Evolutionary conservation across 2,797 vertebrate species (phyloP), one percentile per base, ranked within the genome.

Genomic region (Orientallactaga sibirica): DNA sequence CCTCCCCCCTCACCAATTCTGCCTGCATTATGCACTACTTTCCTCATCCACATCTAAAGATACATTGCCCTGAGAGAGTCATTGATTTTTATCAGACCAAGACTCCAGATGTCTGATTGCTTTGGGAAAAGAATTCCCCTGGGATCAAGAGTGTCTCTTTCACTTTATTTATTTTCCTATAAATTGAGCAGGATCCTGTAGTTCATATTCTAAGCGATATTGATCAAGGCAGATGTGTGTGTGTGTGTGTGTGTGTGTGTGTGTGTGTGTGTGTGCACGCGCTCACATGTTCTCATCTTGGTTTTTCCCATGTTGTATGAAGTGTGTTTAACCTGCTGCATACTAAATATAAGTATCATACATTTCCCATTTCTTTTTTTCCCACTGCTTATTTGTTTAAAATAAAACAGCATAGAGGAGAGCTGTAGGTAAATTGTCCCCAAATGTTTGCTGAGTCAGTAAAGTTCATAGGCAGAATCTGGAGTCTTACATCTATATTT

Each of bases 71-170:
- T 79, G 78, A 96, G 96, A 94, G 86, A 96, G 67, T 92, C 96
- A 96, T 95, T 5, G 96, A 98, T 97, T 88, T 97, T 91, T 97
- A 88, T 93, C 94, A 84, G 62, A 67, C 41, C 48, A 22, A 94
- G 95, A 88, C 93, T 90, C 90, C 92, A 96, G 80, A 96, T 96
- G 87, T 94, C 93, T 11, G 71, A 82, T 92, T 3, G 74, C 70
- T 84, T 58, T 18, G 85, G 91, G 77, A 66, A 92, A 27, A 58
- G 68, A 96, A 95, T 95, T 77, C 97, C 74, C 3, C 2, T 68
- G 94, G 96, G 77, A 93, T 81, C 37, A 52, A 79, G 4, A 29
- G 48, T 77, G 87, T 85, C 71, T 93, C 86, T 8, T 3, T 76
- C 37, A 93, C 91, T 91, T 86, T 62, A 76, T 92, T 96, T 97